Percentiles rank a stretch among this genome's conserved stretches.
Evolutionary conservation across 2,797 vertebrate genomes (phyloP).

Genomic region (Loriculus beryllinus): DNA sequence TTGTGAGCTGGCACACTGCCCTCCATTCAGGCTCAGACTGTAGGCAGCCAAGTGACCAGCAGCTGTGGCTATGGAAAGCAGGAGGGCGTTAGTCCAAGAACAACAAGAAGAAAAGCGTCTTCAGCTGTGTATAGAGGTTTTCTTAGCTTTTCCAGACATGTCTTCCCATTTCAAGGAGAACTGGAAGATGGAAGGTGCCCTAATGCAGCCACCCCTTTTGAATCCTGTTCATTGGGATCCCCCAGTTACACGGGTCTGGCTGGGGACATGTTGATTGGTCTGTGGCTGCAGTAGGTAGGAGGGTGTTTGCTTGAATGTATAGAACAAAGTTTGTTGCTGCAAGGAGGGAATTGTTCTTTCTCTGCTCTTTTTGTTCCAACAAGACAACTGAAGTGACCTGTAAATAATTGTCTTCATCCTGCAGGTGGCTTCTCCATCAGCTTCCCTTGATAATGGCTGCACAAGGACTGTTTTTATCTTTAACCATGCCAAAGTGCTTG

Average conservation of each 20-base stretch:
- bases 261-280: not conserved
- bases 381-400: not conserved
- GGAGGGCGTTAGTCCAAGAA: constrained; percentile 53
- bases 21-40: constrained; percentile 61
- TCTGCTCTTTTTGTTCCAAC: not conserved
- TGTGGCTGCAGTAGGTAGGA: not conserved
- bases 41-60: constrained; percentile 74
- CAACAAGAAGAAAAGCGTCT: constrained; percentile 44
- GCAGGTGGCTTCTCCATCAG: not conserved
- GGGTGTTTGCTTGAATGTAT: not conserved
- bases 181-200: not conserved
- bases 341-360: not conserved
- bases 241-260: not conserved
- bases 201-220: not conserved
- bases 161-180: not conserved
- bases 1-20: constrained; percentile 58
- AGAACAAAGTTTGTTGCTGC: not conserved
- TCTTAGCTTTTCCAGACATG: constrained; percentile 7
- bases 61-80: constrained; percentile 63
- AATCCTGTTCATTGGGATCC: not conserved
- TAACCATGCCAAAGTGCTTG: not conserved
- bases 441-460: not conserved
- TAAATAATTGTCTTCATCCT: not conserved
- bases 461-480: not conserved
- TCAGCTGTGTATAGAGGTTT: not conserved